These are phyloP conservation scores for Psilopogon haemacephalus DNA, from an alignment of 2,113 vertebrate genomes.

Conservation along the genomic window DNA sequence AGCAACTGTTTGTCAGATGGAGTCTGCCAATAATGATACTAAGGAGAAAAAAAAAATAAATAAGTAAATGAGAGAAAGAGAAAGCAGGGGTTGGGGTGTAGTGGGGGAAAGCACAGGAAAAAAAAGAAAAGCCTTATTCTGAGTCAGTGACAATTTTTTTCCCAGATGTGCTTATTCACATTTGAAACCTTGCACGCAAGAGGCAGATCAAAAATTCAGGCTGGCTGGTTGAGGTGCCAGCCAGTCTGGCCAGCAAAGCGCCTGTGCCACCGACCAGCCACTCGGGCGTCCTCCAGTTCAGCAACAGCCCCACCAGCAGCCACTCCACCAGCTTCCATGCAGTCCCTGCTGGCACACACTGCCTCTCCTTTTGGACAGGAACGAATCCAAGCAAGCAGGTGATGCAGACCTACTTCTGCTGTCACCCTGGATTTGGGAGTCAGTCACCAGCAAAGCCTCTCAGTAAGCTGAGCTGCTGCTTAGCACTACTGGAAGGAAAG, in stretches of 20 bases:
- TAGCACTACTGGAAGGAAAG: not conserved
- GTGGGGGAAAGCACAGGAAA: no score
- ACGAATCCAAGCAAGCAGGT: not conserved
- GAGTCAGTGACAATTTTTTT: slow-evolving; percentile 2
- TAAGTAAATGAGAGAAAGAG: no score
- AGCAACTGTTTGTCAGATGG: slow-evolving; percentile 29
- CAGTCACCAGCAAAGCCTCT: not conserved
- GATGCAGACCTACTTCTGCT: not conserved
- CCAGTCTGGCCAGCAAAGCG: not conserved
- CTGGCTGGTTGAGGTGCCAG: not conserved
- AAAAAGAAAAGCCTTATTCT: not conserved
- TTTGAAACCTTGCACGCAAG: not conserved
- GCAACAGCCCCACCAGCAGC: not conserved
- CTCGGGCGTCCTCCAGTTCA: not conserved
- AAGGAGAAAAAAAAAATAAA: not conserved
- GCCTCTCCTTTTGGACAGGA: not conserved
- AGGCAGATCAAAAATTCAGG: not conserved
- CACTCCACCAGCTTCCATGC: accelerated
- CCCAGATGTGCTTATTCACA: not conserved
- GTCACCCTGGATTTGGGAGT: not conserved
- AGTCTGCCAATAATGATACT: not conserved
- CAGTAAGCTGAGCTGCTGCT: not conserved
- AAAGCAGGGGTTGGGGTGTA: no score
- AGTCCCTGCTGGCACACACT: not conserved
- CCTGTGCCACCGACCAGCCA: not conserved